phyloP scores from a whole-genome alignment of 2,113 vertebrate genomes.

The Tupaia tana region DNA sequence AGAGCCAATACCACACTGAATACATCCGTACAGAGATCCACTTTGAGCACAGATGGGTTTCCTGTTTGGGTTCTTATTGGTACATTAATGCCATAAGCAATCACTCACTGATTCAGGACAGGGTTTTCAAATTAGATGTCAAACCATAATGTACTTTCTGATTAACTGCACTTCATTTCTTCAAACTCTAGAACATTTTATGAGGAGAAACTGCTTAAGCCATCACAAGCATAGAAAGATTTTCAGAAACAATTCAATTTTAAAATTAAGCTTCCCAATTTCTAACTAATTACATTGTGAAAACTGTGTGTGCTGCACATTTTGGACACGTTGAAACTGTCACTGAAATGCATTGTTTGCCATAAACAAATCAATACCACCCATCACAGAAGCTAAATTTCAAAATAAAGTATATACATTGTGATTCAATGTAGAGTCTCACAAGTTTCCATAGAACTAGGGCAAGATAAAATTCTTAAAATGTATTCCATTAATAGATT shows the following conservation, averaged over 20 bases:
- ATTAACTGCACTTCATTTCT: constrained; percentile 71
- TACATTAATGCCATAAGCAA: constrained; percentile 57
- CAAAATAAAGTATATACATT: constrained; percentile 15
- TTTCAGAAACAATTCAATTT: constrained; percentile 72
- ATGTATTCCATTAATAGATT: not conserved
- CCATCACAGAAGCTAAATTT: constrained; percentile 11
- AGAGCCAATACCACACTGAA: not conserved
- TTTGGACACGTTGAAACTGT: constrained; percentile 36
- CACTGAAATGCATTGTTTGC: constrained; percentile 1
- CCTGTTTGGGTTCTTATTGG: constrained; percentile 27
- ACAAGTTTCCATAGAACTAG: not conserved
- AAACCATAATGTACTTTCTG: constrained; percentile 52
- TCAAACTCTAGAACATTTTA: constrained; percentile 65
- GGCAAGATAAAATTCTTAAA: not conserved
- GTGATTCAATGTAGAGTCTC: not conserved
- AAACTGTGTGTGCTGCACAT: constrained; percentile 19
- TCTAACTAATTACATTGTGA: constrained; percentile 72
- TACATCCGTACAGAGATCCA: constrained; percentile 45
- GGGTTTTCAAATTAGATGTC: constrained; percentile 74
- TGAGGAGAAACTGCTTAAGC: constrained; percentile 61
- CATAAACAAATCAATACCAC: not conserved
- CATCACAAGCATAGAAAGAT: constrained; percentile 66
- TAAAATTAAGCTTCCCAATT: constrained; percentile 64
- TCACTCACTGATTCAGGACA: constrained; percentile 48
- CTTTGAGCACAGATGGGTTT: constrained; percentile 64